Evolutionary conservation across 2,797 vertebrate species (phyloP).

Genomic region (Enteromius radiatus): DNA sequence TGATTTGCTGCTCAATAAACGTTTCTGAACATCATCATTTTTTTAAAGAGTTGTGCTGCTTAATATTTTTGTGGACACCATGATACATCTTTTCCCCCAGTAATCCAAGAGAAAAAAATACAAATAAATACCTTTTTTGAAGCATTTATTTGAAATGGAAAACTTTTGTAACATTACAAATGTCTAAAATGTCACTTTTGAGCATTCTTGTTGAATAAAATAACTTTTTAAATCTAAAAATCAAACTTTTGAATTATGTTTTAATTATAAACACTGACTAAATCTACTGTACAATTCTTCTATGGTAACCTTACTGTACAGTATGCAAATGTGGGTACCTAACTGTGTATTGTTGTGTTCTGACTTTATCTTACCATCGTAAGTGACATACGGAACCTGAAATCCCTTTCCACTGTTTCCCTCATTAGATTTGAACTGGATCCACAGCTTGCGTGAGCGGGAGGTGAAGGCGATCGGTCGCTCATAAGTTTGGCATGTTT

Average conservation of each 20-base stretch:
- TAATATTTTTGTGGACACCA: background rate
- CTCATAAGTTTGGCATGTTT: slow-evolving; percentile 97
- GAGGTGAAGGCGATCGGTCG: slow-evolving; percentile 96
- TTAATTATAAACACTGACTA: background rate
- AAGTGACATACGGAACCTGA: slow-evolving; percentile 96
- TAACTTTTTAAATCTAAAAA: background rate
- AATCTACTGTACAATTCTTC: background rate
- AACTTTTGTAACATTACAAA: background rate
- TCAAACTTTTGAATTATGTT: background rate
- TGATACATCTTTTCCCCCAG: background rate
- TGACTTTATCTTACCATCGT: slow-evolving; percentile 82
- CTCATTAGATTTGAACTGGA: slow-evolving; percentile 97
- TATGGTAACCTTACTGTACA: background rate
- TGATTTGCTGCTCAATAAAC: background rate
- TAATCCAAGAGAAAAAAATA: background rate
- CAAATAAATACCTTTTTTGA: background rate
- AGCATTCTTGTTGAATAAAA: background rate
- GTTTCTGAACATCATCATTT: background rate
- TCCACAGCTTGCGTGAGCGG: slow-evolving; percentile 94
- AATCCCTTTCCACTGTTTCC: slow-evolving; percentile 96
- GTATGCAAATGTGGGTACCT: background rate
- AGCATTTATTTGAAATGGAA: background rate
- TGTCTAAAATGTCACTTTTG: background rate
- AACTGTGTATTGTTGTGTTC: background rate
- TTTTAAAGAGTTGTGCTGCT: background rate